phyloP scores from a whole-genome alignment of 1,140 invertebrate genomes.

The Tetranychus urticae region DNA sequence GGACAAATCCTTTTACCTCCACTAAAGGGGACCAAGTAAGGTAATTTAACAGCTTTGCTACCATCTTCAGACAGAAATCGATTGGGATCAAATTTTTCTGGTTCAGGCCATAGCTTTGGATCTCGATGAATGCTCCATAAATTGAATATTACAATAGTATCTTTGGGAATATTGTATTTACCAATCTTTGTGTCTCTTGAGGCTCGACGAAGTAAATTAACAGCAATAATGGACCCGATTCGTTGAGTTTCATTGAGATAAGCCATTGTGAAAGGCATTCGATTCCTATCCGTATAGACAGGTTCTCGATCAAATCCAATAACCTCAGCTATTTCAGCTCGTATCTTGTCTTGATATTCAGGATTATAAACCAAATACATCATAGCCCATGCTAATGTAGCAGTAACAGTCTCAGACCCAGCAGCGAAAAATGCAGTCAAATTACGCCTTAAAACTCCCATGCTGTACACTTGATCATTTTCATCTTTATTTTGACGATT shows the following conservation, averaged over 20 bases:
- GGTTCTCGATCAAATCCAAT: conserved; percentile 11
- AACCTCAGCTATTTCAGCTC: conserved; percentile 16
- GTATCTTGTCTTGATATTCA: conserved; percentile 17
- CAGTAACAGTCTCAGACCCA: conserved; percentile 19
- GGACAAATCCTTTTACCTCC: conserved; percentile 55
- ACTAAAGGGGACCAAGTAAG: conserved; percentile 17
- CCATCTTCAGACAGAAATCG: conserved; percentile 25
- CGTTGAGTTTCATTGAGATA: conserved; percentile 14
- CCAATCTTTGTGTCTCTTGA: not conserved
- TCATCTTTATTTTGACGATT: not conserved
- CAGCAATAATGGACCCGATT: conserved; percentile 11
- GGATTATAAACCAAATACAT: conserved; percentile 18
- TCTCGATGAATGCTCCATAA: conserved; percentile 41
- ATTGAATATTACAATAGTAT: conserved; percentile 32
- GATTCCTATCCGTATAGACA: conserved; percentile 7
- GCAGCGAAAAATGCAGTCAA: conserved; percentile 15
- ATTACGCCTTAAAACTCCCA: conserved; percentile 8
- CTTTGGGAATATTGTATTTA: conserved; percentile 10
- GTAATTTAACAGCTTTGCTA: conserved; percentile 7
- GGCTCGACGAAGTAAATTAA: conserved; percentile 3
- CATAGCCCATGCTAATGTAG: conserved; percentile 18
- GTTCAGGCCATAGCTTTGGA: conserved; percentile 35
- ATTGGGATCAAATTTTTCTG: conserved; percentile 41
- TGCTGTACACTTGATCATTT: not conserved
- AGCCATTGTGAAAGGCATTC: conserved; percentile 15